A percentile compares a stretch with the other conserved stretches of the same genome.
Conservation (phyloP, 1,140 invertebrate species). For the Leptopilina clavipes region DNA sequence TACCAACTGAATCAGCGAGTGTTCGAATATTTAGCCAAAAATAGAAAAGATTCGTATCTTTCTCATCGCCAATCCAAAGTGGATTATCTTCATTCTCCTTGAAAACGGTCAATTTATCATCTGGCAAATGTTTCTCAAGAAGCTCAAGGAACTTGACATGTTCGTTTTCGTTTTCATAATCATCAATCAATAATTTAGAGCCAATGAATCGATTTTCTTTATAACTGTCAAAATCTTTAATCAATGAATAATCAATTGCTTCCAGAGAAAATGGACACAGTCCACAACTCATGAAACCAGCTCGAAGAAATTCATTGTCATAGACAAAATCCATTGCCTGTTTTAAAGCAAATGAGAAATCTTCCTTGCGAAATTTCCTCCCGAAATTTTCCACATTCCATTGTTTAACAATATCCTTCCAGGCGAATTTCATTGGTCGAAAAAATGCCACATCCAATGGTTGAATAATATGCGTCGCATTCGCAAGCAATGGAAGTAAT, state of each 20-base stretch:
- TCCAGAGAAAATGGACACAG: slow-evolving; percentile 25
- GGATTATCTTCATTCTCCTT: slow-evolving; percentile 22
- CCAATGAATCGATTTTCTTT: background rate
- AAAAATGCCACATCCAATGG: slow-evolving; percentile 35
- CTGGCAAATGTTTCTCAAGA: background rate
- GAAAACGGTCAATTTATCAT: slow-evolving; percentile 11
- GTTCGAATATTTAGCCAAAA: slow-evolving; percentile 12
- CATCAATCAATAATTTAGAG: background rate
- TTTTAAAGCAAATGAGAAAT: slow-evolving; percentile 35
- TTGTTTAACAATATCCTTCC: slow-evolving; percentile 33
- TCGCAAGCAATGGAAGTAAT: slow-evolving; percentile 10
- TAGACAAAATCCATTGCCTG: slow-evolving; percentile 24
- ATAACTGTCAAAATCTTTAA: slow-evolving; percentile 23
- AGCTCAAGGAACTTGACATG: background rate
- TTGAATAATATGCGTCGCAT: slow-evolving; percentile 35
- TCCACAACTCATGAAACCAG: slow-evolving; percentile 36
- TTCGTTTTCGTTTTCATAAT: background rate
- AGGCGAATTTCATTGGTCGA: background rate
- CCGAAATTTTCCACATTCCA: background rate
- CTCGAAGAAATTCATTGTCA: background rate
- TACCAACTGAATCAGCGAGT: background rate
- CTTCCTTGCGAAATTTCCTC: slow-evolving; percentile 23
- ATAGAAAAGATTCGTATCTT: slow-evolving; percentile 29
- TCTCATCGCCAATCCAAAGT: slow-evolving; percentile 1
- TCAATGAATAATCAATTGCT: slow-evolving; percentile 17